A percentile compares a stretch with the other conserved stretches of the same genome.
These are phyloP conservation scores for Holothuria leucospilota DNA, from an alignment of 53 echinoderm and acorn worm species.

Conservation along the genomic window DNA sequence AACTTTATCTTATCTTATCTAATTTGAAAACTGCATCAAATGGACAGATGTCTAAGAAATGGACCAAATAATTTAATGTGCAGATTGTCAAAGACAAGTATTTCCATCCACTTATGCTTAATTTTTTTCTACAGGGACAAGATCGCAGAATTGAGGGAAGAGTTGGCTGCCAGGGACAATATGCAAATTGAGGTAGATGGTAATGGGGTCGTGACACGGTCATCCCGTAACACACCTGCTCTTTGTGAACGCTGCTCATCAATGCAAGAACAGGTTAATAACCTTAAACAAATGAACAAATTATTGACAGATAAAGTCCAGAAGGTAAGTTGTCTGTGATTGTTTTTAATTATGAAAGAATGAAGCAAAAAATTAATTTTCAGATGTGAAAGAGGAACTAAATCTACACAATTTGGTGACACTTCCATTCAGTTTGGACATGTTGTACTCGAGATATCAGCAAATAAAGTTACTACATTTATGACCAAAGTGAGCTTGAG, in stretches of 20 bases:
- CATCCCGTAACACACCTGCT: slow-evolving; percentile 77
- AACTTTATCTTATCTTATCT: no score
- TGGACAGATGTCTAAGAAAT: no score
- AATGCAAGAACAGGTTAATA: slow-evolving; percentile 79
- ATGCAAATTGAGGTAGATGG: slow-evolving; percentile 51
- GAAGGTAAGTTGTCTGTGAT: slow-evolving; percentile 62
- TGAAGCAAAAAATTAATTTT: no score
- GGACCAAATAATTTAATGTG: no score
- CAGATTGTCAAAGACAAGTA: no score
- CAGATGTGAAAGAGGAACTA: no score
- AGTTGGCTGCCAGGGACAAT: slow-evolving; percentile 60
- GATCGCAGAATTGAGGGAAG: slow-evolving; percentile 82
- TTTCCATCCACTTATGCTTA: not conserved
- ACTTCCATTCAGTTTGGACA: no score
- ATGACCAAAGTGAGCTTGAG: no score
- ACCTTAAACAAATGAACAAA: slow-evolving; percentile 92
- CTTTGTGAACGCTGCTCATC: slow-evolving; percentile 72
- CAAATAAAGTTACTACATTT: no score
- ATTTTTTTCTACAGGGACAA: slow-evolving; percentile 72
- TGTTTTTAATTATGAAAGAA: not conserved
- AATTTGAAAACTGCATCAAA: no score
- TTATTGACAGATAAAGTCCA: slow-evolving; percentile 82
- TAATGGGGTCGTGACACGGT: slow-evolving; percentile 60
- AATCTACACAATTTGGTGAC: no score
- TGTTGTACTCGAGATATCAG: no score